These are phyloP conservation scores for Leucophenga montana DNA, from an alignment of 2,888 invertebrate genomes.

Conservation along the genomic window DNA sequence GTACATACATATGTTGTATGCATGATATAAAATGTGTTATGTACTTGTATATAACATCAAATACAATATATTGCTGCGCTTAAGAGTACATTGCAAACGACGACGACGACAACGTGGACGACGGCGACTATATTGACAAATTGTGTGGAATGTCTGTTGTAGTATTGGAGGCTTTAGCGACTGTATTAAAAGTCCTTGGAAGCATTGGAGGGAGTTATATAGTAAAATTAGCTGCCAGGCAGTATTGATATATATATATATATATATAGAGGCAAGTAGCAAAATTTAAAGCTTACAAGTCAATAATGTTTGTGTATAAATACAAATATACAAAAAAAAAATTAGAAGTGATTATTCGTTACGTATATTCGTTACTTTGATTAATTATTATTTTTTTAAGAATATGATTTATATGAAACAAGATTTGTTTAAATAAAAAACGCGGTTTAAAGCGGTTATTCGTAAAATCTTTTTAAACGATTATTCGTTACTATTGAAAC, in stretches of 20 bases:
- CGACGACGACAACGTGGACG: no score
- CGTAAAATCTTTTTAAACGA: no score
- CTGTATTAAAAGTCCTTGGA: not conserved
- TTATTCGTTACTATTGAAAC: no score
- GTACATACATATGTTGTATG: slow-evolving; percentile 6
- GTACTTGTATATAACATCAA: slow-evolving; percentile 11
- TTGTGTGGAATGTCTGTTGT: not conserved
- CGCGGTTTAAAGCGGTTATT: no score
- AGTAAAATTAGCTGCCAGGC: no score
- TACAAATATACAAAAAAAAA: no score
- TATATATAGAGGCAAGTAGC: slow-evolving; percentile 7
- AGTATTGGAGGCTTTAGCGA: slow-evolving; percentile 5
- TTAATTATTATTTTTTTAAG: no score
- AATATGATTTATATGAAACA: no score
- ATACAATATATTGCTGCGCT: slow-evolving; percentile 3
- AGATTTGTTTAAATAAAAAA: no score
- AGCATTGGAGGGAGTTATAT: not conserved
- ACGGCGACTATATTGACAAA: no score
- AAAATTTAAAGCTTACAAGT: not conserved
- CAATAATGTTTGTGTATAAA: not conserved
- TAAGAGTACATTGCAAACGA: not conserved
- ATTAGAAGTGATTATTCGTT: no score
- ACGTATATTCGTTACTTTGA: no score
- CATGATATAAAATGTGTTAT: slow-evolving; percentile 19
- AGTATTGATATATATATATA: not conserved